These are phyloP conservation scores for Brachypodius melanocephalos DNA, from an alignment of 2,113 vertebrate species.

Conservation along the genomic window DNA sequence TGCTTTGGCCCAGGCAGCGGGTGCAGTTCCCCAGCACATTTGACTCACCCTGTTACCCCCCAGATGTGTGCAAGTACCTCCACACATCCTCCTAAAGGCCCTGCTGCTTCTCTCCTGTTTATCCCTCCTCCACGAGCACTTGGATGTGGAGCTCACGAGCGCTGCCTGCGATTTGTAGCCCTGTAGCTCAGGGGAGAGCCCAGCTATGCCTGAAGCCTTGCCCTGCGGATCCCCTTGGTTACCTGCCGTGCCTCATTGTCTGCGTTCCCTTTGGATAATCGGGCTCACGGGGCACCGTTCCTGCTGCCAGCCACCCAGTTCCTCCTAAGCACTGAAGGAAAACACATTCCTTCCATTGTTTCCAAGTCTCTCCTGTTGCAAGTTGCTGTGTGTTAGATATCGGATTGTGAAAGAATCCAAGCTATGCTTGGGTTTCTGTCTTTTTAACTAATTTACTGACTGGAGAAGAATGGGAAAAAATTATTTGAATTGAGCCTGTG, in stretches of 20 bases:
- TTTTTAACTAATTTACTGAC: constrained; percentile 36
- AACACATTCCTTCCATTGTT: constrained; percentile 67
- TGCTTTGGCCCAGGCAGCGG: neutral
- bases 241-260: constrained; percentile 30
- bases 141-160: neutral
- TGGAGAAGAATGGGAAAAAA: constrained; percentile 44
- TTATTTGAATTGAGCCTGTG: neutral
- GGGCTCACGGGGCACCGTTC: neutral
- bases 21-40: neutral
- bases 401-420: neutral
- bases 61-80: rapidly evolving
- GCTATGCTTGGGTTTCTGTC: constrained; percentile 27
- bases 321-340: neutral
- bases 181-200: neutral
- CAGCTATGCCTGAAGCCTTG: neutral
- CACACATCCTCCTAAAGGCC: neutral
- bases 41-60: neutral
- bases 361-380: constrained; percentile 37
- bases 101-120: neutral
- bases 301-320: constrained; percentile 18
- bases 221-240: constrained; percentile 27
- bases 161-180: neutral
- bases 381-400: constrained; percentile 56
- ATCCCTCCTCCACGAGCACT: neutral
- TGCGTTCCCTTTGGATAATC: neutral